Percentiles rank a stretch among this genome's conserved stretches.
phyloP scores from a whole-genome alignment of 2,113 vertebrate genomes.

The Vimba vimba region DNA sequence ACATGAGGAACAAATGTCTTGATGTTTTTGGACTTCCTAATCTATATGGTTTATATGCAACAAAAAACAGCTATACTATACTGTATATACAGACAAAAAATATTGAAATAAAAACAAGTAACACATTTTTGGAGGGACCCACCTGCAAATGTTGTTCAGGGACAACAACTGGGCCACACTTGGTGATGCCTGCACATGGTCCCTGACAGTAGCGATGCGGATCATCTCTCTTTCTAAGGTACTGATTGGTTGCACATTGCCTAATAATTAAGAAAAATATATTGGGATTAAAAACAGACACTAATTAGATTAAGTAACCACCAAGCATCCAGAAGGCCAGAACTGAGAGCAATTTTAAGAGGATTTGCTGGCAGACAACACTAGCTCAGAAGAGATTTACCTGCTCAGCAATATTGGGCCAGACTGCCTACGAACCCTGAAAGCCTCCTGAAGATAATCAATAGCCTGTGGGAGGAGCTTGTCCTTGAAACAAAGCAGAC shows the following conservation, averaged over 20 bases:
- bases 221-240: constrained; percentile 90
- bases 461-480: constrained; percentile 96
- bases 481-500: constrained; percentile 73
- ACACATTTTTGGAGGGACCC: background rate
- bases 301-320: background rate
- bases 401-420: constrained; percentile 90
- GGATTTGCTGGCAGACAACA: constrained; percentile 18
- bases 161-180: constrained; percentile 90
- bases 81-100: background rate
- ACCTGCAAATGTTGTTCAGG: constrained; percentile 97
- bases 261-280: constrained; percentile 68
- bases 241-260: constrained; percentile 93
- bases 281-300: constrained; percentile 6
- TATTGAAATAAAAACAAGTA: background rate
- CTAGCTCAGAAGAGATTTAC: constrained; percentile 66
- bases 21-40: background rate
- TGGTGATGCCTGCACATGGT: constrained; percentile 85
- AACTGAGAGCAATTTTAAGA: background rate
- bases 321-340: background rate
- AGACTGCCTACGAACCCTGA: constrained; percentile 84
- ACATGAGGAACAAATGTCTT: background rate
- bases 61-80: background rate
- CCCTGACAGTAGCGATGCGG: constrained; percentile 92
- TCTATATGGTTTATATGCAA: background rate
- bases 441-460: constrained; percentile 89